These are phyloP conservation scores for Polietes domitor DNA, from an alignment of 2,888 invertebrate genomes.

Conservation along the genomic window DNA sequence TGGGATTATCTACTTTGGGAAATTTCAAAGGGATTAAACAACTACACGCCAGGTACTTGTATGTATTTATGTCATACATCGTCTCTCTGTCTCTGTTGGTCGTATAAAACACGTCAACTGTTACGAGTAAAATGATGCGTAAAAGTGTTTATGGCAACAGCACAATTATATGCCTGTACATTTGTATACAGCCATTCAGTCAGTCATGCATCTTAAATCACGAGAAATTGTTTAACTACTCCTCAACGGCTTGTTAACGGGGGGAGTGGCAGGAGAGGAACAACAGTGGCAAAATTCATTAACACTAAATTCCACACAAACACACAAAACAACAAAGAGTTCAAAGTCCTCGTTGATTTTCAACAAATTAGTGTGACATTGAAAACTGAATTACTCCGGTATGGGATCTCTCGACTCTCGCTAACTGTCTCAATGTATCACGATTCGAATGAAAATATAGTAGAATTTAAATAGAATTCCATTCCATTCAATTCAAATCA, in stretches of 20 bases:
- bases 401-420: no score
- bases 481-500: no score
- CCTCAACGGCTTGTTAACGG: constrained; percentile 7
- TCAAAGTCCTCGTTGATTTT: background rate
- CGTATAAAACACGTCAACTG: background rate
- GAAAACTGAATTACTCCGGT: background rate
- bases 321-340: no score
- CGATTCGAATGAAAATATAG: no score
- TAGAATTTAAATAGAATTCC: no score
- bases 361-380: background rate
- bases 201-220: constrained; percentile 26
- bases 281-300: background rate
- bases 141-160: background rate
- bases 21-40: no score
- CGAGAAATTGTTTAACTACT: constrained; percentile 39
- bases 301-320: background rate
- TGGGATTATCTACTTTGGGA: no score
- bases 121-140: constrained; percentile 8
- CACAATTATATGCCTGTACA: background rate
- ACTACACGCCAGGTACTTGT: no score
- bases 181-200: background rate
- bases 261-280: background rate
- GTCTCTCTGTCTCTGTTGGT: no score
- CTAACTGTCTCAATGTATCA: no score
- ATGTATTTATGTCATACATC: no score